Conservation (phyloP, 2,797 vertebrate species). For the Pterois miles region DNA sequence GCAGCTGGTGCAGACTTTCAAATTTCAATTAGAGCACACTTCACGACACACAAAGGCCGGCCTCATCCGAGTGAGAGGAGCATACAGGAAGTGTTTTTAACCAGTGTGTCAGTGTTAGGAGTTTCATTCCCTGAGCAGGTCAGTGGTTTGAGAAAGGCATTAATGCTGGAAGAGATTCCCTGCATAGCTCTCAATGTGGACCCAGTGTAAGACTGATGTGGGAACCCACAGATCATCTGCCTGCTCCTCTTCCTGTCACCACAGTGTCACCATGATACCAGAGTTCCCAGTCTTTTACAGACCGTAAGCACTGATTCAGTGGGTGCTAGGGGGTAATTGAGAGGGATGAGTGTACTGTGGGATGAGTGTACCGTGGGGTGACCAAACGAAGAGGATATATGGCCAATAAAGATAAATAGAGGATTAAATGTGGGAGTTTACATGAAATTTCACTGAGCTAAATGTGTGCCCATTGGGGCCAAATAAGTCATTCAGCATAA, state of each 20-base stretch:
- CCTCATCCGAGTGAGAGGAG: not conserved
- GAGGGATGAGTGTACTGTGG: not conserved
- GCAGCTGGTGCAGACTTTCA: not conserved
- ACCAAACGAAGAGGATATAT: not conserved
- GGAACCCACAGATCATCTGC: not conserved
- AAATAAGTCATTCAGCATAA: too few relatives aligned
- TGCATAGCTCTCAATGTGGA: not conserved
- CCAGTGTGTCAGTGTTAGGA: not conserved
- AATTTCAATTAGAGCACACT: conserved; percentile 11
- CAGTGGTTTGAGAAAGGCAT: not conserved
- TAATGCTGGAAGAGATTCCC: not conserved
- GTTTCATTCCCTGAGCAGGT: not conserved
- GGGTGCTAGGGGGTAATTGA: not conserved
- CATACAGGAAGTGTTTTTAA: not conserved
- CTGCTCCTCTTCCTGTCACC: not conserved
- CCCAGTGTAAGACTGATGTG: not conserved
- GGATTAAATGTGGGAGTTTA: not conserved
- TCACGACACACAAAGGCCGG: not conserved
- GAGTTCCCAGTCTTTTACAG: not conserved
- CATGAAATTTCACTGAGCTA: not conserved
- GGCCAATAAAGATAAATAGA: not conserved
- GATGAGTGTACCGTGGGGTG: not conserved
- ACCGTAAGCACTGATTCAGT: not conserved
- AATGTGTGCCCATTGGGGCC: not conserved
- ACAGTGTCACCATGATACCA: not conserved